Evolutionary conservation across 2,797 vertebrate species (phyloP).

Genomic region (Gymnocypris eckloni): DNA sequence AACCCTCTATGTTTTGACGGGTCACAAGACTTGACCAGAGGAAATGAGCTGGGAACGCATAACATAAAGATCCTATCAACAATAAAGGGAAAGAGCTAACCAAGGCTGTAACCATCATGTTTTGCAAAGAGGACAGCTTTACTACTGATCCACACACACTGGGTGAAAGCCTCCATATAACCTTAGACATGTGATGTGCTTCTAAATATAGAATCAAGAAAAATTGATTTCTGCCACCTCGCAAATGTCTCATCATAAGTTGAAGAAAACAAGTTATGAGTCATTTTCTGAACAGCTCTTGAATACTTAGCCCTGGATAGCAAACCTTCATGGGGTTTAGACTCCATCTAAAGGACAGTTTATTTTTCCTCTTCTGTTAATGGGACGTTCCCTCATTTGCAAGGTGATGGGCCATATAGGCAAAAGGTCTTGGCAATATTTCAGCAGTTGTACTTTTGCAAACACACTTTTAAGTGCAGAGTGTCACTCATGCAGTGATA

Average conservation of each 20-base stretch:
- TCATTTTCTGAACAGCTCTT: conserved; percentile 18
- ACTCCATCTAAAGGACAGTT: conserved; percentile 29
- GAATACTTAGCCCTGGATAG: too few relatives aligned
- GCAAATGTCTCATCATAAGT: conserved; percentile 1
- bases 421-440: conserved; percentile 45
- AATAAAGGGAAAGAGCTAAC: too few relatives aligned
- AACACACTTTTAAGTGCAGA: too few relatives aligned
- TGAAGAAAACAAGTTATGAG: conserved; percentile 18
- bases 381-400: too few relatives aligned
- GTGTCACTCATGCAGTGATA: too few relatives aligned
- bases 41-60: conserved; percentile 54
- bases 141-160: conserved; percentile 30
- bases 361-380: conserved; percentile 38
- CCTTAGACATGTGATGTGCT: too few relatives aligned
- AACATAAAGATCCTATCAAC: conserved; percentile 59
- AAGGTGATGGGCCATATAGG: conserved; percentile 38
- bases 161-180: neutral
- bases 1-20: conserved; percentile 41
- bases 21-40: conserved; percentile 61
- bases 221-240: too few relatives aligned
- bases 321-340: too few relatives aligned
- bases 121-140: conserved; percentile 31
- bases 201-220: conserved; percentile 18
- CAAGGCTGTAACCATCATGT: too few relatives aligned
- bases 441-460: conserved; percentile 31